Conservation (phyloP, 2,888 invertebrate species). For the Dione juno region DNA sequence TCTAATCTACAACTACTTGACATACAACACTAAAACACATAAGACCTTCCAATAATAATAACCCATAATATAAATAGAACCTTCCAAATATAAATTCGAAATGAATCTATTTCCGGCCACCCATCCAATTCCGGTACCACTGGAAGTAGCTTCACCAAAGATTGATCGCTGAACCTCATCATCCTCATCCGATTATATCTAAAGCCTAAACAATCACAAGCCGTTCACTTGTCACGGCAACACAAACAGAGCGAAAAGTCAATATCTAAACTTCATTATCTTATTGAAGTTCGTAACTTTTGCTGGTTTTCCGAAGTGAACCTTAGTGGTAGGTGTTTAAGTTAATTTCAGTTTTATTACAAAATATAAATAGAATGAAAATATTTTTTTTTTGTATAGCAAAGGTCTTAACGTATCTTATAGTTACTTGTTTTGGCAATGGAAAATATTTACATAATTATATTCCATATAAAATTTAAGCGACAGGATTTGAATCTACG, state of each 20-base stretch:
- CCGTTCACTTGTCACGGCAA: slow-evolving; percentile 40
- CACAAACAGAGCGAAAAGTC: slow-evolving; percentile 40
- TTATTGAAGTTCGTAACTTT: slow-evolving; percentile 28
- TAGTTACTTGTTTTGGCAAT: too few relatives aligned
- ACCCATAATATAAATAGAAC: neutral
- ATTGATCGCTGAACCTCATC: slow-evolving; percentile 16
- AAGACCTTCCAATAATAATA: neutral
- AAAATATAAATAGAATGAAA: neutral
- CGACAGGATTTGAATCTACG: too few relatives aligned
- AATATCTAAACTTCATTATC: slow-evolving; percentile 38
- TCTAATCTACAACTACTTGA: too few relatives aligned
- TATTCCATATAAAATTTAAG: too few relatives aligned
- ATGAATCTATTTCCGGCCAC: slow-evolving; percentile 3
- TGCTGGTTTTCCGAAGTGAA: neutral
- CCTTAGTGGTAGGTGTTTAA: neutral
- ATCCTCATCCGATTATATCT: slow-evolving; percentile 26
- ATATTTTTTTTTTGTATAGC: neutral
- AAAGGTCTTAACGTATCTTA: too few relatives aligned
- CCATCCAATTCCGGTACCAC: slow-evolving; percentile 17
- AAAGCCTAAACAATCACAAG: slow-evolving; percentile 35
- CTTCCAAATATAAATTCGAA: neutral
- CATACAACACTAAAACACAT: too few relatives aligned
- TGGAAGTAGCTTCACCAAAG: slow-evolving; percentile 13
- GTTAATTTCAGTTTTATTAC: neutral
- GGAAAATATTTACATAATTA: too few relatives aligned